Evolutionary conservation across 2,113 vertebrate genomes (phyloP).

Genomic region (Sebastes schlegelii): DNA sequence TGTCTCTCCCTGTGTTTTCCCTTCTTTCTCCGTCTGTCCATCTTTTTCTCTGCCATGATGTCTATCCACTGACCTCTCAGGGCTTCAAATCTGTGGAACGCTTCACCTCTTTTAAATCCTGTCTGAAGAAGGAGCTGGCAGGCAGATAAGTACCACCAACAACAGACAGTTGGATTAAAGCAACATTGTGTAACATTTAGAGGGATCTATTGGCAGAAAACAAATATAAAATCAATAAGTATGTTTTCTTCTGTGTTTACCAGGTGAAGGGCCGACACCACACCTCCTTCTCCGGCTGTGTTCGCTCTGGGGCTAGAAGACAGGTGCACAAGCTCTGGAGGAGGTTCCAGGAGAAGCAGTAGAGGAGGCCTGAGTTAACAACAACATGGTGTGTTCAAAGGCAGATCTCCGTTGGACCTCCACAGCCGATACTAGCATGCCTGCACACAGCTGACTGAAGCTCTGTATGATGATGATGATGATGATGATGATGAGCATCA

Average conservation of each 20-base stretch:
- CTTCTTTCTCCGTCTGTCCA: neutral
- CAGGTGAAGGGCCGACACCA: constrained; percentile 74
- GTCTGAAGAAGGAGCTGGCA: constrained; percentile 97
- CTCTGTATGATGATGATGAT: constrained; percentile 21
- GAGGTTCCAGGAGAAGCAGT: constrained; percentile 61
- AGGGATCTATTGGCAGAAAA: too few relatives aligned
- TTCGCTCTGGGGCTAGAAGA: constrained; percentile 59
- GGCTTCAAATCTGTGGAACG: constrained; percentile 94
- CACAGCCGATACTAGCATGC: constrained; percentile 42
- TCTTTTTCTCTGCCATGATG: constrained; percentile 1
- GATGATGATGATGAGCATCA: constrained; percentile 33
- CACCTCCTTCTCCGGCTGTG: constrained; percentile 66
- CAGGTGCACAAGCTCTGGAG: constrained; percentile 67
- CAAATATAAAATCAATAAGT: too few relatives aligned
- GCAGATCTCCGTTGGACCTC: neutral
- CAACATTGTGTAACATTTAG: too few relatives aligned
- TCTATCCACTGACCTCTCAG: constrained; percentile 74
- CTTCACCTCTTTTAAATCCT: constrained; percentile 94
- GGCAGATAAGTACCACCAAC: constrained; percentile 91
- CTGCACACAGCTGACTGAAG: constrained; percentile 9
- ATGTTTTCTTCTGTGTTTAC: constrained; percentile 45
- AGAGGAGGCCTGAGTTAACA: constrained; percentile 21
- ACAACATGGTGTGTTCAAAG: constrained; percentile 8
- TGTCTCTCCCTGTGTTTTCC: neutral
- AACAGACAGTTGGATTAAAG: neutral